Evolutionary conservation across 2,797 vertebrate species (phyloP), one percentile per base, ranked within the genome.

Genomic region (Rhincodon typus): DNA sequence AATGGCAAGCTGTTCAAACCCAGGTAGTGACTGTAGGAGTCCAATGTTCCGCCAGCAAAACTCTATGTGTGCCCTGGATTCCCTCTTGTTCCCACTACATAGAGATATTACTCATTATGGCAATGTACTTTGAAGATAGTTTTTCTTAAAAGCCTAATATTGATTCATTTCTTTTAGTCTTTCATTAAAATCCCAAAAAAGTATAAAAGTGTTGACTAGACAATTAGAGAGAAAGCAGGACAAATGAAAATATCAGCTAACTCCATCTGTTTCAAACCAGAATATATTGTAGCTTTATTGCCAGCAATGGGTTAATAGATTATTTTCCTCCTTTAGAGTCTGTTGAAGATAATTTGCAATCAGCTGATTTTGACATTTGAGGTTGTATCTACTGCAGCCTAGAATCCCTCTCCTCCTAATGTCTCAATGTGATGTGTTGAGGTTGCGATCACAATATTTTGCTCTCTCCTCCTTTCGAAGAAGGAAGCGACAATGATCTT

Each of bases 131-230:
- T 69, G n/a, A 93, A 93, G 90, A 12, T 42, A 21, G 90, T 12
- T 42, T n/a, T 12, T 21, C 13, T 93, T 50, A 50, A 93, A 93
- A 69, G n/a, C 66, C 66, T 69, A n/a, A 93, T 91, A 67, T 91
- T 91, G 57, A 91, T 91, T 91, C 66, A 91, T 91, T 62, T 93
- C 62, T 69, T 93, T n/a, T 42, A 93, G 69, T 93, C n/a, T 93
- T 69, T 93, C 66, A 93, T 93, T 66, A 93, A 42, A 93, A 93
- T 93, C 90, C 90, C 90, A 93, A 25, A n/a, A 53, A 70, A 70
- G 4, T 57, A n/a, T 8, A 30, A 95, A 74, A 77, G 94, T 95
- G 69, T 53, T 74, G 69, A 53, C 70, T 34, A 72, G 69, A 53
- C 94, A 72, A 50, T 94, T 94, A 77, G 46, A 34, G 94, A 95